phyloP scores from a whole-genome alignment of 2,113 vertebrate genomes.

The Rousettus leschenaultii region DNA sequence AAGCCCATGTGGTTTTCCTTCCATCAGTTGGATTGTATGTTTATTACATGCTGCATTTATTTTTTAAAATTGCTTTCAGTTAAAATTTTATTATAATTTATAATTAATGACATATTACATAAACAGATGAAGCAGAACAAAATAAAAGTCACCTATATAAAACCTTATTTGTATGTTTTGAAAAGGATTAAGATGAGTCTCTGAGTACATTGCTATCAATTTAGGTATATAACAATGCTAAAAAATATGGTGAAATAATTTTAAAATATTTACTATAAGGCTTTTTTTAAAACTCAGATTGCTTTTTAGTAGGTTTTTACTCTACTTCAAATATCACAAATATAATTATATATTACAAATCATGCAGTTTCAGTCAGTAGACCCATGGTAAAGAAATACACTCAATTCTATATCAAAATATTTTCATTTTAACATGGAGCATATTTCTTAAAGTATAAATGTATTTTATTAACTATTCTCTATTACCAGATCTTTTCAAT shows the following conservation, averaged over 20 bases:
- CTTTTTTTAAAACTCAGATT: background rate
- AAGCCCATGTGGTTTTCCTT: background rate
- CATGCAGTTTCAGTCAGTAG: background rate
- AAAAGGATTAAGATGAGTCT: background rate
- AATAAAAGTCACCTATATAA: background rate
- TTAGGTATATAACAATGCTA: background rate
- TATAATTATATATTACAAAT: background rate
- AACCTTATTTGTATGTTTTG: background rate
- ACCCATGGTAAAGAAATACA: background rate
- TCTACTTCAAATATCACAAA: background rate
- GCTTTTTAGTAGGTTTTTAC: background rate
- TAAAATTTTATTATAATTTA: background rate
- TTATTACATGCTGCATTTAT: background rate
- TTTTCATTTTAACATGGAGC: background rate
- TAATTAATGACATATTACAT: background rate
- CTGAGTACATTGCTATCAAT: background rate
- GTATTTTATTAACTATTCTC: background rate
- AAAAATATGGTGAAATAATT: background rate
- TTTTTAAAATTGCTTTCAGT: background rate
- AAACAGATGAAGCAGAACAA: background rate
- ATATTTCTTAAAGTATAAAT: background rate
- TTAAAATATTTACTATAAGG: background rate
- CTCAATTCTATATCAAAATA: background rate
- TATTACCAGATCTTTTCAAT: background rate
- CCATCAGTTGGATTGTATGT: background rate